Evolutionary conservation across 2,797 vertebrate genomes (phyloP).

Genomic region (Apogon hyalosoma): DNA sequence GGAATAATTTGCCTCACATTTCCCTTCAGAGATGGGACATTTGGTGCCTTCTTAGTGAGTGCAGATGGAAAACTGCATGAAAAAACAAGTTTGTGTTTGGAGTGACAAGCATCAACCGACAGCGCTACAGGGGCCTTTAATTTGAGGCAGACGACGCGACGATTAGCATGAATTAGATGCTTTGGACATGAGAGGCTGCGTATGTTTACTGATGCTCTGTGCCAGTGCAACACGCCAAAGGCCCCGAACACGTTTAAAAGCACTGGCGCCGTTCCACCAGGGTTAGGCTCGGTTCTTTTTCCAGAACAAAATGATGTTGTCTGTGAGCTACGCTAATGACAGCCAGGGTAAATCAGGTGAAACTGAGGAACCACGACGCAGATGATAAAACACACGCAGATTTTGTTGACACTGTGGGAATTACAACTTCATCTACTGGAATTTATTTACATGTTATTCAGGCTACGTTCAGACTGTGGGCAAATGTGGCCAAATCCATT

Average conservation of each 20-base stretch:
- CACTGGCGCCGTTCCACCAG: background rate
- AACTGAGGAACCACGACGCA: background rate
- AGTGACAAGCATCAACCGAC: slow-evolving; percentile 4
- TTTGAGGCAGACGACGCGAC: slow-evolving; percentile 17
- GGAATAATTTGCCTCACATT: slow-evolving; percentile 20
- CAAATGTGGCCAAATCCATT: too few species aligned
- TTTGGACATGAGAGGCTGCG: slow-evolving; percentile 10
- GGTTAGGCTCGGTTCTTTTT: slow-evolving; percentile 13
- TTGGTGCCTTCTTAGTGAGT: slow-evolving; percentile 9
- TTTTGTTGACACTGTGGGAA: too few species aligned
- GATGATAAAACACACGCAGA: background rate
- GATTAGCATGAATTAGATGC: slow-evolving; percentile 13
- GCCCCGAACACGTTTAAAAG: slow-evolving; percentile 14
- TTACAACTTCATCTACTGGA: too few species aligned
- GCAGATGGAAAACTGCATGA: slow-evolving; percentile 11
- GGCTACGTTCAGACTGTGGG: too few species aligned
- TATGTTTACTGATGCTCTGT: slow-evolving; percentile 1
- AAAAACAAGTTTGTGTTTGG: slow-evolving; percentile 14
- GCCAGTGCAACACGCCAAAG: background rate
- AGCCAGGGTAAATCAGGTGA: background rate
- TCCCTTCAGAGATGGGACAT: slow-evolving; percentile 13
- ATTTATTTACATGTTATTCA: too few species aligned
- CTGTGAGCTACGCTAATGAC: background rate
- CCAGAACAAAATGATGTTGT: background rate
- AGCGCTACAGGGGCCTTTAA: background rate